Percentiles rank a stretch among this genome's conserved stretches.
phyloP scores from a whole-genome alignment of 2,888 invertebrate species.

The Pyrrhosoma nymphula region DNA sequence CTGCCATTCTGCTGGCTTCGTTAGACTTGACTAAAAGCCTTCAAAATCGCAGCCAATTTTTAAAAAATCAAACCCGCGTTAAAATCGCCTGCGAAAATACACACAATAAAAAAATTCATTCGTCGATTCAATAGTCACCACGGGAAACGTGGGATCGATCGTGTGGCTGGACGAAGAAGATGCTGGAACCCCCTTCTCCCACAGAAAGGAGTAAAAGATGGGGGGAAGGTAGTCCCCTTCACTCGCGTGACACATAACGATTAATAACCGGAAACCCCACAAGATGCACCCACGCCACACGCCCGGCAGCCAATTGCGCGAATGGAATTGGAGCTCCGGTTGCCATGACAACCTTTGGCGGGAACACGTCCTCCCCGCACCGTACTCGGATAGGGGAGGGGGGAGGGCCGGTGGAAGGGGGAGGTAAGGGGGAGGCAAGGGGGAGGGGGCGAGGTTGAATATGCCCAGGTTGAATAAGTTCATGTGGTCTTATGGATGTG shows the following conservation, averaged over 20 bases:
- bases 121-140: not conserved
- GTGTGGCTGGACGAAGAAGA: not conserved
- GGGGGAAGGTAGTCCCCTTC: not conserved
- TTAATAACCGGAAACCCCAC: conserved; percentile 59
- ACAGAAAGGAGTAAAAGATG: too few relatives aligned
- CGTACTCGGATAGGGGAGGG: not conserved
- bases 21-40: too few relatives aligned
- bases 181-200: not conserved
- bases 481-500: not conserved
- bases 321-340: not conserved
- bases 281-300: not conserved
- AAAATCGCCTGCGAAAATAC: too few relatives aligned
- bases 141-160: not conserved
- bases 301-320: conserved; percentile 33
- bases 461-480: not conserved
- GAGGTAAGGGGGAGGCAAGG: not conserved
- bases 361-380: not conserved
- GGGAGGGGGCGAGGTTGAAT: too few relatives aligned
- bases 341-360: conserved; percentile 62
- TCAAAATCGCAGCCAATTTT: too few relatives aligned
- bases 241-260: conserved; percentile 47
- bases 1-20: too few relatives aligned
- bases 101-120: not conserved
- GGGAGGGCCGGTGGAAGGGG: not conserved
- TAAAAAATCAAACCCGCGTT: too few relatives aligned